phyloP scores from a whole-genome alignment of 2,113 vertebrate genomes.

The Chrysemys picta region DNA sequence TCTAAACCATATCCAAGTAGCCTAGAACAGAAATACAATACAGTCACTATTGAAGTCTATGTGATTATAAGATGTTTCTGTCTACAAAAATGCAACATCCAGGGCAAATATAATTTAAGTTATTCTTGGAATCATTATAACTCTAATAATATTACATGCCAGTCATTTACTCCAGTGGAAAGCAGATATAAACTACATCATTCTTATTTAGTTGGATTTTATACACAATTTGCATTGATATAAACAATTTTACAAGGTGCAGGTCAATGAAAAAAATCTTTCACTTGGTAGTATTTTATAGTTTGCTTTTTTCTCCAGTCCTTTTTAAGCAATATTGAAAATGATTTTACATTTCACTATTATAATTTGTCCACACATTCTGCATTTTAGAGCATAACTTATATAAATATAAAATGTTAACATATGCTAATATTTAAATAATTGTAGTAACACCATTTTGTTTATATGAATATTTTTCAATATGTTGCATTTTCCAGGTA shows the following conservation, averaged over 20 bases:
- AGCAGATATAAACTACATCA: not conserved
- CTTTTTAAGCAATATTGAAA: not conserved
- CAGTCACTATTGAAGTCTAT: not conserved
- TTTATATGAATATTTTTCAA: not conserved
- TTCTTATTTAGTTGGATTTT: not conserved
- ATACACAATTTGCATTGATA: no score
- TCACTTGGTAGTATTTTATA: no score
- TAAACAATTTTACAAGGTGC: no score
- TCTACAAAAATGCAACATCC: not conserved
- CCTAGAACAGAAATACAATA: no score
- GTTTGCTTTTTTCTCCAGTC: no score
- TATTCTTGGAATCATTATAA: no score
- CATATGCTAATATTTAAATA: accelerated
- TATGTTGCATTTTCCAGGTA: not conserved
- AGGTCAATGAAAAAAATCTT: no score
- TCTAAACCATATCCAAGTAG: no score
- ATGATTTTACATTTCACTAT: not conserved
- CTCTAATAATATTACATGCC: not conserved
- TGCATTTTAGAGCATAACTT: not conserved
- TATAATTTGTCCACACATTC: not conserved
- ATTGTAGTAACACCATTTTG: not conserved
- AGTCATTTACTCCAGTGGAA: not conserved
- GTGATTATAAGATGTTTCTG: not conserved
- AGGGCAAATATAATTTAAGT: not conserved
- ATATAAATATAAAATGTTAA: not conserved